Base-by-base conservation (phyloP, 2,888 invertebrate species). In the Lacanobia wlatinum region DNA sequence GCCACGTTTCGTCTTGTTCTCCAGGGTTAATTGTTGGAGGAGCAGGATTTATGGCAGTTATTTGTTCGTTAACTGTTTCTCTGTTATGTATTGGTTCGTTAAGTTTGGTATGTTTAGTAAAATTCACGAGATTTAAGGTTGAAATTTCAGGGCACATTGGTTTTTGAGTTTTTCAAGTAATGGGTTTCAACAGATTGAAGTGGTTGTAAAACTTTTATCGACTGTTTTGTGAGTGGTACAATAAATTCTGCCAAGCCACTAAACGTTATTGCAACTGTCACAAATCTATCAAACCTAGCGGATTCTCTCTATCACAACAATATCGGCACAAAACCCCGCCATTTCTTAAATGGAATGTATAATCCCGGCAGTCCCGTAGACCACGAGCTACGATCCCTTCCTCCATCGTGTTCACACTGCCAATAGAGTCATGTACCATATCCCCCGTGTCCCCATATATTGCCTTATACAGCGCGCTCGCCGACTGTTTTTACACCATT, bases 401-500 rank as follows among this genome's bases (percentile, higher is more conserved):
- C 55, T 59, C 28, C 16, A 58, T 58, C 80, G 55, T 81, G 83
- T 83, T 71, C 60, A 62, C 21, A 46, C 38, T 62, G 46, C 65
- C 80, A 70, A 83, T 83, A 79, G 83, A 83, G 68, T 75, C 79
- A 66, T 83, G 81, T 83, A 71, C 80, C 83, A 70, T 66, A 78
- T 62, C 61, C 83, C 53, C 56, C 83, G 55, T 79, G 80, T 83
- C 80, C 67, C 58, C 75, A 68, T 81, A 81, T 81, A 81, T 83
- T 81, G 71, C 81, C 83, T 67, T 81, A 79, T 76, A 83, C 66
- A 72, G 80, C 71, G 66, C 79, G 65, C 83, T 71, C 53, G 75
- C 71, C 50, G 76, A 23, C 83, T 83, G 81, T 81, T 81, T 81
- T 81, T 81, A 83, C 80, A 81, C 83, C 71, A 75, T 81, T 71